Conservation (phyloP, 1,140 invertebrate genomes). For the Coptotermes formosanus region DNA sequence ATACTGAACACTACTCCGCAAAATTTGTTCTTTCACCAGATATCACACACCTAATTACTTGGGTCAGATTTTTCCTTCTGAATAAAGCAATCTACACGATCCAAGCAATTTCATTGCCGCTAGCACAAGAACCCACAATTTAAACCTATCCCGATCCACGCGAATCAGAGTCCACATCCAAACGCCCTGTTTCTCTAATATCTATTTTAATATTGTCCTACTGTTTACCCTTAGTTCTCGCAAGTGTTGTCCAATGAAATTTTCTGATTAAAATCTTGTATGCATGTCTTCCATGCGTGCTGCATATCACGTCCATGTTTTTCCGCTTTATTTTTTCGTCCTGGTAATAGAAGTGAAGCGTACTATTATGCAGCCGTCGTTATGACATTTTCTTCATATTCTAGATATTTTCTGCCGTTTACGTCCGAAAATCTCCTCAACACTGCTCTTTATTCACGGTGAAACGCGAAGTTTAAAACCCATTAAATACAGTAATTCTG, state of each 20-base stretch:
- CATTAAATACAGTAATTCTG: neutral
- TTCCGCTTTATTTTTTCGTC: neutral
- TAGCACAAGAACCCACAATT: too few species aligned
- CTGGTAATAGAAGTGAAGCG: neutral
- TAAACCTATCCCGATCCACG: too few species aligned
- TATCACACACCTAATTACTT: too few species aligned
- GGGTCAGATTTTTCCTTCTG: too few species aligned
- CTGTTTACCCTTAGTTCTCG: neutral
- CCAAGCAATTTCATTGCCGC: too few species aligned
- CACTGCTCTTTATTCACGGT: too few species aligned
- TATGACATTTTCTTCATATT: neutral
- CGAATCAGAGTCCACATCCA: too few species aligned
- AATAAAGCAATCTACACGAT: too few species aligned
- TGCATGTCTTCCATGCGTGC: neutral
- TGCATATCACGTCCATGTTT: neutral
- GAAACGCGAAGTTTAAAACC: neutral
- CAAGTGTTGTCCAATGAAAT: neutral
- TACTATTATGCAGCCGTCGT: neutral
- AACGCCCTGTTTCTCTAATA: too few species aligned
- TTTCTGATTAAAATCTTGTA: neutral
- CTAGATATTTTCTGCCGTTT: neutral
- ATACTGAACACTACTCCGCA: too few species aligned
- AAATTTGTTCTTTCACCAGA: too few species aligned
- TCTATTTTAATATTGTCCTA: neutral
- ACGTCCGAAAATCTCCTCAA: neutral